Conservation (phyloP, 2,888 invertebrate genomes). For the Teleiodes luculella region DNA sequence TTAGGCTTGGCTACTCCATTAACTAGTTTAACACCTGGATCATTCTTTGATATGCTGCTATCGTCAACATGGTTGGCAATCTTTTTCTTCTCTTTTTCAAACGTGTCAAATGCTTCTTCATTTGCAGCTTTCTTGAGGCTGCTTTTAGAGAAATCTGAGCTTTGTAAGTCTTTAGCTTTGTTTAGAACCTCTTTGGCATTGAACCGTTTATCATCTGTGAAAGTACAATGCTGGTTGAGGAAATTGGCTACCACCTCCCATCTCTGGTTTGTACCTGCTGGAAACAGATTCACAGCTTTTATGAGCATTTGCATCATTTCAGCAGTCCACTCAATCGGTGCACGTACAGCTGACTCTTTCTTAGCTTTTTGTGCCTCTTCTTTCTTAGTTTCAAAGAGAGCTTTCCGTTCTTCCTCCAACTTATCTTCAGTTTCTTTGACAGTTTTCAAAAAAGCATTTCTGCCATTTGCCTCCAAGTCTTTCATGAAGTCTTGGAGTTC, state of each 20-base stretch:
- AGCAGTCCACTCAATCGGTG: constrained; percentile 86
- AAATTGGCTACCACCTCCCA: constrained; percentile 98
- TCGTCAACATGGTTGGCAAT: constrained; percentile 80
- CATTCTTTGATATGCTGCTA: constrained; percentile 85
- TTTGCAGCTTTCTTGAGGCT: constrained; percentile 92
- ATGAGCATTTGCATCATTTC: constrained; percentile 94
- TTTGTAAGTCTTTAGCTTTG: constrained; percentile 97
- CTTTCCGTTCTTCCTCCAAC: constrained; percentile 86
- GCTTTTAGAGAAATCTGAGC: constrained; percentile 90
- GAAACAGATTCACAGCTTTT: constrained; percentile 98
- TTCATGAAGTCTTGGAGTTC: constrained; percentile 88
- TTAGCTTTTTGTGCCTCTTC: constrained; percentile 66
- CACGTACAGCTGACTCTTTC: constrained; percentile 62
- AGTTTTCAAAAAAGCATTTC: constrained; percentile 82
- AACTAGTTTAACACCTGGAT: constrained; percentile 54
- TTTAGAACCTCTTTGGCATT: constrained; percentile 95
- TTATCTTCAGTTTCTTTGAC: constrained; percentile 85
- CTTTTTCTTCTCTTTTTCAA: constrained; percentile 90
- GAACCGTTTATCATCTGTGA: constrained; percentile 79
- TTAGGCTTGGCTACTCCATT: constrained; percentile 56
- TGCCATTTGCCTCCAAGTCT: constrained; percentile 81
- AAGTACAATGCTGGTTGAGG: constrained; percentile 90
- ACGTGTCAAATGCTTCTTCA: constrained; percentile 93
- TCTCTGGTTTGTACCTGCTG: constrained; percentile 94
- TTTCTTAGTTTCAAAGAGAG: constrained; percentile 73